Conservation (phyloP, 2,797 vertebrate species). For the Characodon lateralis region DNA sequence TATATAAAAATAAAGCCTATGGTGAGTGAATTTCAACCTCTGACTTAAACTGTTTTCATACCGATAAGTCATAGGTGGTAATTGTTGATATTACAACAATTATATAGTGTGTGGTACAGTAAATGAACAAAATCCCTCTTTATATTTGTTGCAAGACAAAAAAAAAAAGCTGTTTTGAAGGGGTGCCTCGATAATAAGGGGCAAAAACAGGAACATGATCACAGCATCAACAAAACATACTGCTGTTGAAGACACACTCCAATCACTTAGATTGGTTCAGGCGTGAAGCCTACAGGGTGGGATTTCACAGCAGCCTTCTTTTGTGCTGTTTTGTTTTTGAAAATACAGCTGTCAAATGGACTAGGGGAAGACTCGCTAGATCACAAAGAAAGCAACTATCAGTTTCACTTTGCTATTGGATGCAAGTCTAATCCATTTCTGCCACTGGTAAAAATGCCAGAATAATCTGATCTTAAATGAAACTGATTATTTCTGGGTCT, state of each 20-base stretch:
- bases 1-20: not conserved
- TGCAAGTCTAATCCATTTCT: conserved; percentile 57
- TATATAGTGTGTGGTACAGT: conserved; percentile 3
- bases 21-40: not conserved
- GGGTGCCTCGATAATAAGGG: conserved; percentile 39
- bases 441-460: conserved; percentile 31
- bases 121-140: not conserved
- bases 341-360: conserved; percentile 54
- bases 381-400: conserved; percentile 48
- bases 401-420: conserved; percentile 47
- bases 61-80: not conserved
- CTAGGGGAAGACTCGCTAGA: conserved; percentile 38
- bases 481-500: conserved; percentile 53
- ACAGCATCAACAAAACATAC: conserved; percentile 31
- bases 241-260: conserved; percentile 37
- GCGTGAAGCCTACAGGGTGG: conserved; percentile 44
- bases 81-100: not conserved
- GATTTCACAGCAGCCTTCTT: conserved; percentile 49
- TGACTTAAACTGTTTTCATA: not conserved
- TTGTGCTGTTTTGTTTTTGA: conserved; percentile 47
- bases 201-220: conserved; percentile 38
- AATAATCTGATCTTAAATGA: conserved; percentile 56
- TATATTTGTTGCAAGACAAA: conserved; percentile 17
- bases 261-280: conserved; percentile 25
- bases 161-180: conserved; percentile 6